These are phyloP conservation scores for Xenus cinereus DNA, from an alignment of 2,113 vertebrate genomes.

Conservation along the genomic window DNA sequence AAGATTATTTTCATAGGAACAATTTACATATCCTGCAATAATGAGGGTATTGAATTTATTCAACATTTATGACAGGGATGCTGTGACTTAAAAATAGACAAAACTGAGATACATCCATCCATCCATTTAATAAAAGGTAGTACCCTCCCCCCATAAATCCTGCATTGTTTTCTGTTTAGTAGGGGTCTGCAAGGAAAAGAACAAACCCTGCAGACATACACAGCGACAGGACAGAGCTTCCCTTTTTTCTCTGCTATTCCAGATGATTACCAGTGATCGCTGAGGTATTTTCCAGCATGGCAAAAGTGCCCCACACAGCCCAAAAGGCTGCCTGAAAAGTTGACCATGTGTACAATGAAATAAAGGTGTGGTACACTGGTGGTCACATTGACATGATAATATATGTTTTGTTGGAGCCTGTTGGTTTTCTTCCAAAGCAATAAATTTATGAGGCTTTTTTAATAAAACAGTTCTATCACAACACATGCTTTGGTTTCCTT, in stretches of 20 bases:
- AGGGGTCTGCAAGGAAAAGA: background rate
- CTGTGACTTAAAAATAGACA: background rate
- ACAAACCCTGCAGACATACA: background rate
- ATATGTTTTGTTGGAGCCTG: background rate
- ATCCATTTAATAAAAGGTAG: background rate
- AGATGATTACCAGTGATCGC: background rate
- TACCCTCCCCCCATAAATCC: background rate
- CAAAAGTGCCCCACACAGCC: background rate
- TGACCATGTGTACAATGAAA: background rate
- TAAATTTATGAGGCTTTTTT: background rate
- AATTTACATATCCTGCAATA: background rate
- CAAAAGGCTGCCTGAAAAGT: background rate
- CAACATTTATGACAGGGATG: background rate
- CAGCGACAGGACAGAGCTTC: background rate
- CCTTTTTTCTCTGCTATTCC: background rate
- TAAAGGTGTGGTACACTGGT: background rate
- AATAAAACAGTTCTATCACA: background rate
- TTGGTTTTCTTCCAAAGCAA: background rate
- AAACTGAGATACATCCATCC: background rate
- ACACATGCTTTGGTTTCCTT: background rate
- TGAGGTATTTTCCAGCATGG: fast-evolving
- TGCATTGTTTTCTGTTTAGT: background rate
- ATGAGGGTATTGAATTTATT: background rate
- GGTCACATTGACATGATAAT: background rate
- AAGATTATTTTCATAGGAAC: background rate